Base-by-base conservation (phyloP, 2,888 invertebrate species). In the Onthophagus sagittarius region DNA sequence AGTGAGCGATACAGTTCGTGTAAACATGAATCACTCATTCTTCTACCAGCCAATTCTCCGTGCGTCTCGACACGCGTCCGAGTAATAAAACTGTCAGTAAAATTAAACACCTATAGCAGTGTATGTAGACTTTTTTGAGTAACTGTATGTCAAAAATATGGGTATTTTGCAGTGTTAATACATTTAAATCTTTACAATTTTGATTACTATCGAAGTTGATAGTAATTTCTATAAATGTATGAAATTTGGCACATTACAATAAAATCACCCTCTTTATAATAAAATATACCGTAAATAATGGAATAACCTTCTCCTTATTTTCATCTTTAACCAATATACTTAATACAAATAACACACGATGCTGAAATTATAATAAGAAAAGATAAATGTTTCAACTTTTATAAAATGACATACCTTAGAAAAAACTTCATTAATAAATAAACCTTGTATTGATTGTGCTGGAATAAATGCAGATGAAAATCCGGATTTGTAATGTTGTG, bases 371-470 rank as follows among this genome's bases (percentile, higher is more conserved):
- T 72, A 14, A 69, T 72, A 63, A 33, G 23, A 67, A 11, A 67
- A 63, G 15, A 63, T 15, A 63, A 1, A 63, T 63, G 23, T 23
- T 23, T 0, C 70, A 63, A 39, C 32, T 33, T 63, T 72, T 15
- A 73, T 67, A 32, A 70, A 23, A 23, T 23, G 1, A 23, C 23
- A 3, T 79, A 87, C 87, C 81, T 85, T 80, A 69, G 84, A 83
- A 23, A 87, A 83, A 0, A 86, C 86, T 82, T 87, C 87, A 73
- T 87, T 86, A 9, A 87, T 84, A 0, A 86, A 83, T 11, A 86
- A 77, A 75, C 86, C 85, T 53, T 85, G 79, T 6, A 87, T 80
- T 72, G 81, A 77, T 0, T 81, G 78, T 11, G 82, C 79, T 9
- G 86, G 82, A 14, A 87, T 80, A 73, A 85, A 86, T 4, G 80